Conservation (phyloP, 1,140 invertebrate species). For the Magallana gigas region DNA sequence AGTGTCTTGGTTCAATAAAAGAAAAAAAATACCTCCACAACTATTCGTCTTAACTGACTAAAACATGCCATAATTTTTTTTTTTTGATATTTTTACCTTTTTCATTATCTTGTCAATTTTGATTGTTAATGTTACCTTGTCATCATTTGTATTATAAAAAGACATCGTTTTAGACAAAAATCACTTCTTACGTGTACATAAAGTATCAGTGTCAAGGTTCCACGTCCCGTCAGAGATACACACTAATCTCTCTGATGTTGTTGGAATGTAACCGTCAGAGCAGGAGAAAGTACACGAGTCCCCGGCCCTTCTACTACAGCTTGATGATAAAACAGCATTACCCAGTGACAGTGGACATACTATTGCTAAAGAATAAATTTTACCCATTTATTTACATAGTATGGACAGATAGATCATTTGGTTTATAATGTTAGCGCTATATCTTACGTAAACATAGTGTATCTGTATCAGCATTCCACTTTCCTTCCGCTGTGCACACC, state of each 20-base stretch:
- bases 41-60: no score
- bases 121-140: no score
- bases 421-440: neutral
- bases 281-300: neutral
- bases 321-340: slow-evolving; percentile 13
- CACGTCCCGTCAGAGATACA: neutral
- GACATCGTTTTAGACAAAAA: no score
- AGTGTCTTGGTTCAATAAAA: no score
- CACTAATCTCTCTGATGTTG: neutral
- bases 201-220: neutral
- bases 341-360: neutral
- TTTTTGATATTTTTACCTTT: no score
- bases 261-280: neutral
- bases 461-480: no score
- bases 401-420: neutral
- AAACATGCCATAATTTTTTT: no score
- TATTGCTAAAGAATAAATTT: neutral
- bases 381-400: neutral
- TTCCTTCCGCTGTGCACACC: neutral
- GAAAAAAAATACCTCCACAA: no score
- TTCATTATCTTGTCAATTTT: no score
- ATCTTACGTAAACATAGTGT: neutral
- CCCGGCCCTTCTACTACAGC: neutral
- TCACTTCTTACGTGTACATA: neutral
- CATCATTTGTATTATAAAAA: no score